Conservation (phyloP, 2,113 vertebrate genomes). For the Nothocercus julius region DNA sequence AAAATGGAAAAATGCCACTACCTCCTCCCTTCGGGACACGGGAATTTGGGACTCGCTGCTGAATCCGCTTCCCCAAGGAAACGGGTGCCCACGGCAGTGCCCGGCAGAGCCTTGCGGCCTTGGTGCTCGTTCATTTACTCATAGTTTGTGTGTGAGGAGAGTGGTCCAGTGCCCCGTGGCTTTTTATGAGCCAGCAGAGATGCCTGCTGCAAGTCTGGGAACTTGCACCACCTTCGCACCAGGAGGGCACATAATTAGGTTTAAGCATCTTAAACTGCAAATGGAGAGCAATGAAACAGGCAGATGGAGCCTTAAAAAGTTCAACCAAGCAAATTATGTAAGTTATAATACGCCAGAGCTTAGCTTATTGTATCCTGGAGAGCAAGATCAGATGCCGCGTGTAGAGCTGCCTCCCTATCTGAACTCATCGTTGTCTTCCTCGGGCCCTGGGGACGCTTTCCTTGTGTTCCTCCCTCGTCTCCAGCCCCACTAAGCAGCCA, state of each 20-base stretch:
- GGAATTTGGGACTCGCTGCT: neutral
- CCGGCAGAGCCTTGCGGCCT: neutral
- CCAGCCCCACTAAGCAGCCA: neutral
- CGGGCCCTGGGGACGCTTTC: neutral
- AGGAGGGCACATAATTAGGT: neutral
- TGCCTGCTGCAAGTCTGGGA: neutral
- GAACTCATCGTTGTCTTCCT: neutral
- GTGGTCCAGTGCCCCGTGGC: neutral
- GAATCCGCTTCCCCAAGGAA: neutral
- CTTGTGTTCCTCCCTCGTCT: neutral
- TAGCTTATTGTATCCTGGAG: neutral
- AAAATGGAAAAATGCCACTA: neutral
- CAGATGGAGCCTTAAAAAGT: neutral
- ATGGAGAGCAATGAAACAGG: neutral
- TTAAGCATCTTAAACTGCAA: neutral
- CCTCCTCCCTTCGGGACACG: accelerated
- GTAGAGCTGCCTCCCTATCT: neutral
- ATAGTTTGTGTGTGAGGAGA: neutral
- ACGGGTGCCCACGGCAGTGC: neutral
- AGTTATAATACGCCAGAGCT: neutral
- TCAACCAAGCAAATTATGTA: neutral
- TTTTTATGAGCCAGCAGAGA: neutral
- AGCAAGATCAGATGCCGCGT: neutral
- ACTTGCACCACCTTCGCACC: neutral
- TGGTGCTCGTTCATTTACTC: neutral